Evolutionary conservation across 2,113 vertebrate species (phyloP).

Genomic region (Gasterosteus nipponicus): DNA sequence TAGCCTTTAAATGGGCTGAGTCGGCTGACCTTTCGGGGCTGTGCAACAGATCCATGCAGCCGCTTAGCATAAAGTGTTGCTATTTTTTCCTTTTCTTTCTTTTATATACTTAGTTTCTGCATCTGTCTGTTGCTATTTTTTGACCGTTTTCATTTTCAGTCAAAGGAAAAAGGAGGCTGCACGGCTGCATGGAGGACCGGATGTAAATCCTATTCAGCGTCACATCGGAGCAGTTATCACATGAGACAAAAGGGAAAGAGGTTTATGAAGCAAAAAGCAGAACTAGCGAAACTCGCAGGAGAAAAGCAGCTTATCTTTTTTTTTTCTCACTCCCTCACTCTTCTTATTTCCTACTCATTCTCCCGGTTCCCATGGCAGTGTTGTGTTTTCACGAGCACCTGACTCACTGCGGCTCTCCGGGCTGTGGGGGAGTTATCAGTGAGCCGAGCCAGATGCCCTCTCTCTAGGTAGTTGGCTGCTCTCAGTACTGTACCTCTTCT

Average conservation of each 20-base stretch:
- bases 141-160: conserved; percentile 12
- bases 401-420: conserved; percentile 64
- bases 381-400: conserved; percentile 69
- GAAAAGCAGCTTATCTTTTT: conserved; percentile 57
- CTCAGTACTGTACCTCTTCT: conserved; percentile 47
- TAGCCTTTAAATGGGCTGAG: conserved; percentile 70
- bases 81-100: conserved; percentile 30
- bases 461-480: conserved; percentile 68
- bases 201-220: conserved; percentile 33
- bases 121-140: conserved; percentile 18
- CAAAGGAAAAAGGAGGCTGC: conserved; percentile 1
- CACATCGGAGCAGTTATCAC: conserved; percentile 19
- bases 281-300: conserved; percentile 47
- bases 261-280: conserved; percentile 35
- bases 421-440: conserved; percentile 69
- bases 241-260: conserved; percentile 25
- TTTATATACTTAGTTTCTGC: neutral
- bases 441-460: conserved; percentile 75
- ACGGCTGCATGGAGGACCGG: neutral
- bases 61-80: conserved; percentile 53
- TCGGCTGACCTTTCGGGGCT: conserved; percentile 63
- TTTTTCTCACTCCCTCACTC: conserved; percentile 18
- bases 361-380: conserved; percentile 48
- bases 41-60: conserved; percentile 51
- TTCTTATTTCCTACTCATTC: conserved; percentile 48